phyloP scores from a whole-genome alignment of 1,140 invertebrate species.

The Ostrea edulis region DNA sequence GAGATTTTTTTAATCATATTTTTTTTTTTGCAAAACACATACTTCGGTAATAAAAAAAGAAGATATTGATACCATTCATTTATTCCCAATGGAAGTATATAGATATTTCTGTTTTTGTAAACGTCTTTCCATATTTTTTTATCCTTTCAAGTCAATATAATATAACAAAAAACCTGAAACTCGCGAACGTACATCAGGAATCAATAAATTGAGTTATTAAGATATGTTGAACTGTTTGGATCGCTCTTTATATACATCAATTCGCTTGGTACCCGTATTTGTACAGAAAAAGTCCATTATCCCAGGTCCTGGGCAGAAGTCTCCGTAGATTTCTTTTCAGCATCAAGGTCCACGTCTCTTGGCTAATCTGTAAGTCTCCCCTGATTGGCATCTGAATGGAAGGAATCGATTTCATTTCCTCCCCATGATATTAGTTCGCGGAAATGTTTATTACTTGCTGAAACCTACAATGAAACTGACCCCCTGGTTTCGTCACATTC shows the following conservation, averaged over 20 bases:
- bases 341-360: background rate
- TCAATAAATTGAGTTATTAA: no score
- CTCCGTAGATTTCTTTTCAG: background rate
- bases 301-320: background rate
- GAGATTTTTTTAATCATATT: no score
- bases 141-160: no score
- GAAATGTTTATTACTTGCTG: constrained; percentile 36
- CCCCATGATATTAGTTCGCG: constrained; percentile 7
- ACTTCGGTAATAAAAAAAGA: no score
- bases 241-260: background rate
- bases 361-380: background rate
- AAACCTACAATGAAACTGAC: constrained; percentile 7
- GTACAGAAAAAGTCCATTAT: constrained; percentile 13
- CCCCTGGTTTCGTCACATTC: constrained; percentile 8
- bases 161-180: no score
- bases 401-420: constrained; percentile 20
- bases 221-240: no score
- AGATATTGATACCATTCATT: no score
- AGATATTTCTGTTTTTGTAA: no score
- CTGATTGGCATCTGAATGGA: constrained; percentile 31
- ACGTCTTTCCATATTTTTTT: no score
- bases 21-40: no score
- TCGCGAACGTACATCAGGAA: no score
- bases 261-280: constrained; percentile 18
- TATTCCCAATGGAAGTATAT: no score